These are phyloP conservation scores for Labroides dimidiatus DNA, from an alignment of 2,797 vertebrate species.

Conservation along the genomic window DNA sequence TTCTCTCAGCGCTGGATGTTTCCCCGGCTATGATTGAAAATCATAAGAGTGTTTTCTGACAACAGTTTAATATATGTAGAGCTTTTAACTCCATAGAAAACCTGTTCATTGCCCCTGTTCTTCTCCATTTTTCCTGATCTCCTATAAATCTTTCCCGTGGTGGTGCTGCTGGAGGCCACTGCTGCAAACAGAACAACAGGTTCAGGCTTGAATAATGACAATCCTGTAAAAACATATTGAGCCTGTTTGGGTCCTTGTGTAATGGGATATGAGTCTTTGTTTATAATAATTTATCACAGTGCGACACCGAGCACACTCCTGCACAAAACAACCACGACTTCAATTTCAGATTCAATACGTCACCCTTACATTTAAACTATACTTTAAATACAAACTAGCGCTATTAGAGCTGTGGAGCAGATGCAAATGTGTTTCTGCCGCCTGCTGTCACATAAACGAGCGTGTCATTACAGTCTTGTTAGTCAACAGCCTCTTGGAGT, in stretches of 20 bases:
- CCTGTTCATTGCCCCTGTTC: slow-evolving; percentile 26
- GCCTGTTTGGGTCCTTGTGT: slow-evolving; percentile 35
- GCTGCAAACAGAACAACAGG: slow-evolving; percentile 38
- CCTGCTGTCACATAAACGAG: slow-evolving; percentile 25
- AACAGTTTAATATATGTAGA: slow-evolving; percentile 28
- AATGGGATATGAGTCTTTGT: slow-evolving; percentile 52
- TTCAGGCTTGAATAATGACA: slow-evolving; percentile 64
- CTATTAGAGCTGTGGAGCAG: neutral
- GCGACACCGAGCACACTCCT: slow-evolving; percentile 8
- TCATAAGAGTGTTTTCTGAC: slow-evolving; percentile 15
- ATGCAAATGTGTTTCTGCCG: slow-evolving; percentile 18
- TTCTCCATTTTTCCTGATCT: slow-evolving; percentile 41
- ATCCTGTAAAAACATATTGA: slow-evolving; percentile 43
- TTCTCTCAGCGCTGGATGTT: neutral
- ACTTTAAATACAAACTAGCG: neutral
- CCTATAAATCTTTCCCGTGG: slow-evolving; percentile 51
- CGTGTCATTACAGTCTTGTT: slow-evolving; percentile 27
- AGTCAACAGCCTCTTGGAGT: slow-evolving; percentile 2
- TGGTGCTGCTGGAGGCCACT: slow-evolving; percentile 42
- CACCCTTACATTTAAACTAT: slow-evolving; percentile 7
- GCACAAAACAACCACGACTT: slow-evolving; percentile 14
- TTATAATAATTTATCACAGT: slow-evolving; percentile 61
- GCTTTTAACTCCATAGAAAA: slow-evolving; percentile 28
- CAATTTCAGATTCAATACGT: slow-evolving; percentile 4
- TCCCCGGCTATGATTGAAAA: neutral